These are phyloP conservation scores for Phorcus lineatus DNA, from an alignment of 2,888 invertebrate species.

Conservation along the genomic window DNA sequence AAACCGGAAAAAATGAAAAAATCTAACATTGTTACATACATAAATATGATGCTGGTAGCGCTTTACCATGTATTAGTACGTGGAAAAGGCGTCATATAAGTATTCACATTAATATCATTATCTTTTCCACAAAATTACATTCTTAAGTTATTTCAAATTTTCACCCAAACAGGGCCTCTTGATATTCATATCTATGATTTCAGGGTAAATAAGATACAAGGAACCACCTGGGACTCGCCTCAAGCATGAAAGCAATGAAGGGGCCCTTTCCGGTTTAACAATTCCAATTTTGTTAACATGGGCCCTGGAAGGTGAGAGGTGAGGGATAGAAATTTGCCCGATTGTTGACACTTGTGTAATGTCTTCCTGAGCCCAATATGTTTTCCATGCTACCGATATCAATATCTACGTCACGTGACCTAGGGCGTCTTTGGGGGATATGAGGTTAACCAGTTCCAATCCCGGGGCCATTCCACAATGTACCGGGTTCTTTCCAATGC, in stretches of 20 bases:
- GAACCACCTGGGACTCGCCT: neutral
- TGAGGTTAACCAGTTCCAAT: constrained; percentile 9
- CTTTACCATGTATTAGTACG: too few species aligned
- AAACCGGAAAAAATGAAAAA: too few species aligned
- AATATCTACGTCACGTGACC: constrained; percentile 9
- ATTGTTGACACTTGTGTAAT: constrained; percentile 13
- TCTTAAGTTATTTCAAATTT: too few species aligned
- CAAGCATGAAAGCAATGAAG: neutral
- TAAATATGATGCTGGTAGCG: too few species aligned
- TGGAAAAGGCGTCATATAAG: too few species aligned
- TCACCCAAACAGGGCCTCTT: neutral
- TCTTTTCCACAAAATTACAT: too few species aligned
- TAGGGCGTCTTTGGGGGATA: constrained; percentile 3
- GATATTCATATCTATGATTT: neutral
- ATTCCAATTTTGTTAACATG: constrained; percentile 23
- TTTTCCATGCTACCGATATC: constrained; percentile 18
- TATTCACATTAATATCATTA: too few species aligned
- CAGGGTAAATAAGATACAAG: neutral
- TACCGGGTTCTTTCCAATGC: neutral
- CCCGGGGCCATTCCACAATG: constrained; percentile 12
- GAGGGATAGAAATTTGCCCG: constrained; percentile 4
- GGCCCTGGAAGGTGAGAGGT: neutral
- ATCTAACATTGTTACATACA: too few species aligned
- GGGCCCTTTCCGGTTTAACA: constrained; percentile 19
- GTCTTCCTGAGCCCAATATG: constrained; percentile 7